Conservation (phyloP, 2,888 invertebrate species). For the Sicus ferrugineus region DNA sequence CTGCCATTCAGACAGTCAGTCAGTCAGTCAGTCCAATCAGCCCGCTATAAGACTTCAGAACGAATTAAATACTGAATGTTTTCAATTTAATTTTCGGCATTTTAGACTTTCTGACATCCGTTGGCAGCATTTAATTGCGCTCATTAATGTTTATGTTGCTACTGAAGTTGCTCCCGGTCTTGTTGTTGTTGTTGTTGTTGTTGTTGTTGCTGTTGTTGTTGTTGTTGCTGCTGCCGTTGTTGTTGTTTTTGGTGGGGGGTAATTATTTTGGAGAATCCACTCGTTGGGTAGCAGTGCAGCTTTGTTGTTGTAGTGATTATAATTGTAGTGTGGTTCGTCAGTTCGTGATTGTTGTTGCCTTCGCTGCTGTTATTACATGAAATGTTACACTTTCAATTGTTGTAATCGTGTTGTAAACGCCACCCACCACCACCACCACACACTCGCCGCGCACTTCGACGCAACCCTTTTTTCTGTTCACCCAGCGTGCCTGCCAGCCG, state of each 20-base stretch:
- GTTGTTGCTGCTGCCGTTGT: no score
- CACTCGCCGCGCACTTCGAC: not conserved
- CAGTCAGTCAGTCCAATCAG: no score
- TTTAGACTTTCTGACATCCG: slow-evolving; percentile 25
- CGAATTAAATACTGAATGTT: slow-evolving; percentile 29
- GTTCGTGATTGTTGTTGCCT: not conserved
- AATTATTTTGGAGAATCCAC: no score
- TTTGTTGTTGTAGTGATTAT: no score
- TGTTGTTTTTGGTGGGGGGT: no score
- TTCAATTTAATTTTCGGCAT: slow-evolving; percentile 28
- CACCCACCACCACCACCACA: not conserved
- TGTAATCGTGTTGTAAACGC: slow-evolving; percentile 11
- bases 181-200: slow-evolving; percentile 35
- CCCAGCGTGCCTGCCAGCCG: not conserved
- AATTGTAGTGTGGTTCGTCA: no score
- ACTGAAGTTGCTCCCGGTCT: slow-evolving; percentile 28
- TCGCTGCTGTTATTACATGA: slow-evolving; percentile 7
- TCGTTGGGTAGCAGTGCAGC: no score
- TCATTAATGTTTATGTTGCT: slow-evolving; percentile 42
- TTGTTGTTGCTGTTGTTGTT: slow-evolving; percentile 15
- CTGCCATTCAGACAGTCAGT: no score
- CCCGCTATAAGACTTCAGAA: no score
- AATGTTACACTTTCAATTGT: slow-evolving; percentile 24
- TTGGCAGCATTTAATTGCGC: slow-evolving; percentile 26
- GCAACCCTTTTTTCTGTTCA: not conserved